phyloP scores from a whole-genome alignment of 2,797 vertebrate genomes.

The Typhlichthys subterraneus region DNA sequence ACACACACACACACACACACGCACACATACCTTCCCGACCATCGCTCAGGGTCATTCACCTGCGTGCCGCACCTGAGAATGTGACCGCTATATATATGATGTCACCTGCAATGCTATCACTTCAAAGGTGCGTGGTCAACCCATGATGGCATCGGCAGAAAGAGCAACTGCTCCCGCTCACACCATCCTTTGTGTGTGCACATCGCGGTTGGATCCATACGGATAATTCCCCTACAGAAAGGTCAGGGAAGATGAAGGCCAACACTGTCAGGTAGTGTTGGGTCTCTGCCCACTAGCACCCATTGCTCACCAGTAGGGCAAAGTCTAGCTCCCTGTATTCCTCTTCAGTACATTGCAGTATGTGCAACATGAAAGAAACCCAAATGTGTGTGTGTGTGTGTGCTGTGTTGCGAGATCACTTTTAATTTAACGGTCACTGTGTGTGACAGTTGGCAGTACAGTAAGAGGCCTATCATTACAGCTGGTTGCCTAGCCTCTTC shows the following conservation, averaged over 20 bases:
- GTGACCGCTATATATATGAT: constrained; percentile 50
- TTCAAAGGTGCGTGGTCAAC: constrained; percentile 68
- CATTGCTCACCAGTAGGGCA: constrained; percentile 36
- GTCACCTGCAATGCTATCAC: constrained; percentile 70
- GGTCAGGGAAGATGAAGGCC: constrained; percentile 42
- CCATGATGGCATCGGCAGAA: constrained; percentile 46
- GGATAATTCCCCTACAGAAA: constrained; percentile 56
- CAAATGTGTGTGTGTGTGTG: constrained; percentile 36
- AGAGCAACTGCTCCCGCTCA: constrained; percentile 53
- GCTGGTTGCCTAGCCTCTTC: constrained; percentile 23
- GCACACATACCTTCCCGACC: constrained; percentile 50
- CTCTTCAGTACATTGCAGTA: constrained; percentile 27
- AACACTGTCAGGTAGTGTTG: constrained; percentile 64
- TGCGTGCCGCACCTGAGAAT: constrained; percentile 77
- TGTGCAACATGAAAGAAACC: not conserved
- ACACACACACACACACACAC: constrained; percentile 26
- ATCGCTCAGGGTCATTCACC: constrained; percentile 65
- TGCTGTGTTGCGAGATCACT: constrained; percentile 52
- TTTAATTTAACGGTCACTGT: constrained; percentile 43
- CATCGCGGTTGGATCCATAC: constrained; percentile 30
- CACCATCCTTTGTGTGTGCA: constrained; percentile 62
- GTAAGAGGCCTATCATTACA: constrained; percentile 50
- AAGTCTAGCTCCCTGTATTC: constrained; percentile 52
- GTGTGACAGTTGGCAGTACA: not conserved
- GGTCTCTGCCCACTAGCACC: constrained; percentile 59